Evolutionary conservation across 1,140 invertebrate species (phyloP).

Genomic region (Macrocentrus cingulum): DNA sequence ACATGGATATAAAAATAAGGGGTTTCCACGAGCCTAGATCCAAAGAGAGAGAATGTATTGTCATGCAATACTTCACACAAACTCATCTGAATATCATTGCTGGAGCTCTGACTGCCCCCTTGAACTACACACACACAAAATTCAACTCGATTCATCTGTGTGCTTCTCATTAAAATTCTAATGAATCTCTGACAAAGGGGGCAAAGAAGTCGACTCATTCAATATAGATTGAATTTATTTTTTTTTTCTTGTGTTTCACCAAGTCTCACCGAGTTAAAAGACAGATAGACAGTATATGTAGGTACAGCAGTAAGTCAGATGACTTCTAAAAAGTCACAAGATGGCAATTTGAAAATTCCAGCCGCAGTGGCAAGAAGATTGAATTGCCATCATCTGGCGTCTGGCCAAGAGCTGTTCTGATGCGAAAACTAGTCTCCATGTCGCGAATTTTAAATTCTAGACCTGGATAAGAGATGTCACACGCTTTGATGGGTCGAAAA

Average conservation of each 20-base stretch:
- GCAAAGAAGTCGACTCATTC: neutral
- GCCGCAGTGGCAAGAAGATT: slow-evolving; percentile 3
- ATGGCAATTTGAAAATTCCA: neutral
- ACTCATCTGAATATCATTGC: neutral
- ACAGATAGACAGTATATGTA: no score
- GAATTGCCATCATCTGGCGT: slow-evolving; percentile 1
- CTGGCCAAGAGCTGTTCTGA: neutral
- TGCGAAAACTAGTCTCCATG: neutral
- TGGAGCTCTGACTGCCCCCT: neutral
- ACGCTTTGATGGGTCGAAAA: neutral
- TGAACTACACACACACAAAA: no score
- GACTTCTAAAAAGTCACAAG: neutral
- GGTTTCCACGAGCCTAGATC: no score
- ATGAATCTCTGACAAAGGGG: neutral
- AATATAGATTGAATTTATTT: no score
- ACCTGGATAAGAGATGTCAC: neutral
- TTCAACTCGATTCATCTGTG: neutral
- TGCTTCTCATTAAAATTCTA: neutral
- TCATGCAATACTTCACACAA: no score
- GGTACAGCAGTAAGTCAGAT: neutral
- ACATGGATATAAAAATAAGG: no score
- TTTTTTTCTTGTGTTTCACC: no score
- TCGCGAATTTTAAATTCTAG: neutral
- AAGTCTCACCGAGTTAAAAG: no score
- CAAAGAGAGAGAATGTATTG: no score